phyloP scores from a whole-genome alignment of 2,888 invertebrate genomes.

The Pollenia labialis region DNA sequence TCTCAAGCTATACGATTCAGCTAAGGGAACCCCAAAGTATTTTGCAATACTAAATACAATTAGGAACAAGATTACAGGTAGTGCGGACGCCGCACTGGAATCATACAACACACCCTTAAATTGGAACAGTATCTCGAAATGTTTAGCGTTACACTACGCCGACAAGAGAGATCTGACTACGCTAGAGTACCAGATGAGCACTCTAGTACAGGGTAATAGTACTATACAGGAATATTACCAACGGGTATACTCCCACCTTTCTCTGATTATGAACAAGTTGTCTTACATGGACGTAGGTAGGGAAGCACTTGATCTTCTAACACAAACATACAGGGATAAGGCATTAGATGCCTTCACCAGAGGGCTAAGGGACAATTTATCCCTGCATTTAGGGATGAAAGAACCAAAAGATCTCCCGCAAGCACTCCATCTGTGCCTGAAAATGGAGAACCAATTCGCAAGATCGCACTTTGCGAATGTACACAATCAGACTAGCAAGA shows the following conservation, averaged over 20 bases:
- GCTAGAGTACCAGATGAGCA: constrained; percentile 61
- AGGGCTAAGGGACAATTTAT: constrained; percentile 4
- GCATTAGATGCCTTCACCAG: constrained; percentile 3
- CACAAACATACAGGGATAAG: constrained; percentile 1
- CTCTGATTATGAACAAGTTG: constrained; percentile 15
- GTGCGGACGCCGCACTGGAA: not conserved
- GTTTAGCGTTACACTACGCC: constrained; percentile 64
- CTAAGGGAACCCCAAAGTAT: not conserved
- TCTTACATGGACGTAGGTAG: constrained; percentile 18
- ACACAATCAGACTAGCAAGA: constrained; percentile 6
- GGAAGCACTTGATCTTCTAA: constrained; percentile 1
- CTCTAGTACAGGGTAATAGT: constrained; percentile 49
- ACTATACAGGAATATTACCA: constrained; percentile 65
- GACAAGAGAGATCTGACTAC: constrained; percentile 44
- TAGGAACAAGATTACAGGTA: not conserved
- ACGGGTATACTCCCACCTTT: constrained; percentile 8
- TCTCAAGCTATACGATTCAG: not conserved
- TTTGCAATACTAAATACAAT: not conserved
- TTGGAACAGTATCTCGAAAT: constrained; percentile 15
- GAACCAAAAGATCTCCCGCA: not conserved
- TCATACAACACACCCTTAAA: not conserved
- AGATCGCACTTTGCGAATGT: not conserved
- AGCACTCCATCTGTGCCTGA: not conserved
- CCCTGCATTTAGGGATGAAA: not conserved
- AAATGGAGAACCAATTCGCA: constrained; percentile 10